phyloP scores from a whole-genome alignment of 2,888 invertebrate species.

The Nasonovia ribisnigri region DNA sequence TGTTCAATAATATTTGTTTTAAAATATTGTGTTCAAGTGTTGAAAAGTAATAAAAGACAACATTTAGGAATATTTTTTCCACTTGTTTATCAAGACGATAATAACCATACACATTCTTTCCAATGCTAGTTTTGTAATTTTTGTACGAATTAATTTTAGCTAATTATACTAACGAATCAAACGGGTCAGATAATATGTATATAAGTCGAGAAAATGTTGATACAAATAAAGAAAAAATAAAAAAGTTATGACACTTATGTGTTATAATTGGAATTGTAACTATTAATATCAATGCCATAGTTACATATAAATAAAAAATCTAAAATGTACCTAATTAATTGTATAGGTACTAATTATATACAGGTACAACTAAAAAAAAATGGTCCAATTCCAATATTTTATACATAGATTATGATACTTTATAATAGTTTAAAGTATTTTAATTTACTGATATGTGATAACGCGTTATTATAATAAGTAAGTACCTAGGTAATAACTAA shows the following conservation, averaged over 20 bases:
- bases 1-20: not conserved
- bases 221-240: not conserved
- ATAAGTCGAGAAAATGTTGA: not conserved
- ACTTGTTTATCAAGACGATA: not conserved
- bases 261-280: not conserved
- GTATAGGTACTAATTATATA: not conserved
- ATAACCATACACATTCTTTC: not conserved
- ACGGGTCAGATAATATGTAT: not conserved
- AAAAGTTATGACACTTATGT: not conserved
- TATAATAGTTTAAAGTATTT: not conserved
- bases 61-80: not conserved
- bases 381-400: not conserved
- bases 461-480: conserved; percentile 20
- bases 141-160: not conserved
- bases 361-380: not conserved
- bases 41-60: not conserved
- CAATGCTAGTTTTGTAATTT: not conserved
- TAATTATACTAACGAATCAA: not conserved
- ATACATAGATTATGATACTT: not conserved
- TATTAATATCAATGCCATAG: not conserved
- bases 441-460: not conserved
- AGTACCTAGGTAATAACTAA: not conserved
- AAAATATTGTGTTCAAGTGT: not conserved
- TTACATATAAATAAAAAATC: not conserved
- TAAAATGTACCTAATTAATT: not conserved